Base-by-base conservation (phyloP, 2,797 vertebrate genomes). In the Pantherophis vulpinus region DNA sequence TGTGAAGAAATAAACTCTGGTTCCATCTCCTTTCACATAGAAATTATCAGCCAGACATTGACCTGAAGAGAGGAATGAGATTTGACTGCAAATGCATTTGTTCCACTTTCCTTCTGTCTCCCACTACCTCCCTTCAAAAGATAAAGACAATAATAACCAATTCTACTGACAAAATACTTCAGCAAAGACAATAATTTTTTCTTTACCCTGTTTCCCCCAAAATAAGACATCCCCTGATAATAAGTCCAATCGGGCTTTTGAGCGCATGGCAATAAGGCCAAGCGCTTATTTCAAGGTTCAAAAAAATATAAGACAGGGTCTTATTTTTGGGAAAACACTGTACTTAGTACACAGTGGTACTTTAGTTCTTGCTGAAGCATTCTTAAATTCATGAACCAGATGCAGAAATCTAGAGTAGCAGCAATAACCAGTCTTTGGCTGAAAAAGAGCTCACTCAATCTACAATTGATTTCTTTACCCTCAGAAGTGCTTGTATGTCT, bases 1-100 rank as follows among this genome's bases (percentile, higher is more conserved):
- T 59, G 98, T 99, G 96, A 99, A 99, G 97, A 99, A 99, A 97
- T 99, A 99, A 63, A 99, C 99, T 94, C 99, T 98, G 87, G 99
- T 99, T 91, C 99, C 99, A 96, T 99, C 99, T 32, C 99, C 99
- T 96, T 99, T 98, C 87, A 99, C 99, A 61, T 99, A 99, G 96
- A 99, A 99, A 97, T 99, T 99, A 95, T 99, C 98, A 90, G 99
- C 98, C 27, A 99, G 97, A 97, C 99, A 99, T 1, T 99, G 98
- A 95, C 99, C 99, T 99, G 94, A 93, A 92, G 55, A 94, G 88
- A 95, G 0, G 1, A 60, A 95, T 23, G 51, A 55, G 11, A 55
- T 86, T 3, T 89, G 12, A n/a, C 18, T 56, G 54, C 12, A n/a
- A 32, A 12, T 42, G 10, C 14, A 11, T 25, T 91, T 23, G 3